Base-by-base conservation (phyloP, 2,113 vertebrate species). In the Sinocyclocheilus grahami region DNA sequence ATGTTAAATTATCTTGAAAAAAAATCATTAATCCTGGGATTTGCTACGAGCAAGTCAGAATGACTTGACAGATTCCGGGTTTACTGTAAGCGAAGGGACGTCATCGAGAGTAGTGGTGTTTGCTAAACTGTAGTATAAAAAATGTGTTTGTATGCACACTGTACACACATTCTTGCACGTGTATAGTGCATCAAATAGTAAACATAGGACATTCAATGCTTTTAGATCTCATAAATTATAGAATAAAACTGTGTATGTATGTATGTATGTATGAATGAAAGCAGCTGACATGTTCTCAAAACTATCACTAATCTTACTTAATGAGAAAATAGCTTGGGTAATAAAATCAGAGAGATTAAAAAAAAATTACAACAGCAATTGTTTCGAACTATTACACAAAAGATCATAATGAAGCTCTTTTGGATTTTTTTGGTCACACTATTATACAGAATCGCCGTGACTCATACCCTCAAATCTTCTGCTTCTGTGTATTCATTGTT, bases 61-160 rank as follows among this genome's bases (percentile, higher is more conserved):
- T 93, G 91, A 94, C 91, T 91, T 75, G 89, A 89, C 93, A 92
- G 12, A 82, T 88, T 92, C 77, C 75, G 13, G 33, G 62, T 2
- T 82, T 87, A 87, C 82, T 86, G 65, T 85, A 89, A 71, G 69
- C 0, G 8, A 46, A 0, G 3, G 85, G 53, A 85, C 78, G 78
- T 87, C 78, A 85, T 20, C 0, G 10, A 42, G 27, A 76, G 5
- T 76, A 6, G 22, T 48, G 20, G 20, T 76, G 72, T 27, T 22
- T 76, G 13, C 65, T 33, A 9, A 69, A 33, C 65, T 18, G 6
- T 69, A 46, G 42, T 46, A 46, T 46, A 33, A 8, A 69, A 39
- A 39, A 42, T 1, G 1, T 46, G 7, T 8, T 3, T 16, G 51
- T 53, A 4, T 53, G 51, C 13, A 53, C 42, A 75, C 20, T 16